These are phyloP conservation scores for Biston stratarius DNA, from an alignment of 2,888 invertebrate species.

Conservation along the genomic window DNA sequence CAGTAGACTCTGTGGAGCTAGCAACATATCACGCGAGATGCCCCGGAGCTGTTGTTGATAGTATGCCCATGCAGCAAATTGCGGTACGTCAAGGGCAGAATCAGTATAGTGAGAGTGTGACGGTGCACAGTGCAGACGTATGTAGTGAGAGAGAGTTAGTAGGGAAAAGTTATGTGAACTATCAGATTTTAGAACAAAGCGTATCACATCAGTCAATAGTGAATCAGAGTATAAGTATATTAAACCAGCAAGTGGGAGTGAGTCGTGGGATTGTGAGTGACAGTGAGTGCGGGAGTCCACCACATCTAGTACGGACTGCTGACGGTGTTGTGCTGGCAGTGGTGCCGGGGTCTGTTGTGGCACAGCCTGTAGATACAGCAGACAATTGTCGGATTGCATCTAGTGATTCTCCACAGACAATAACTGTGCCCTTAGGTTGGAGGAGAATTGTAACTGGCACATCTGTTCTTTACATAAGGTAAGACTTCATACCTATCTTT, in stretches of 20 bases:
- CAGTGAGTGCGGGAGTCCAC: conserved; percentile 64
- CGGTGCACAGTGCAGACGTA: conserved; percentile 69
- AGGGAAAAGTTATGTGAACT: conserved; percentile 80
- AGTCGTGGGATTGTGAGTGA: conserved; percentile 72
- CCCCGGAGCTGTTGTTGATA: conserved; percentile 59
- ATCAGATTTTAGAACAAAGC: conserved; percentile 84
- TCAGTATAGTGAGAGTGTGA: conserved; percentile 72
- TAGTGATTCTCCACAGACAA: conserved; percentile 74
- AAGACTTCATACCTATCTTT: conserved; percentile 40
- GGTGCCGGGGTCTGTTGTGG: conserved; percentile 66
- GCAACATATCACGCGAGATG: conserved; percentile 73
- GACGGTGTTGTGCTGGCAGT: conserved; percentile 82
- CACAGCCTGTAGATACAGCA: conserved; percentile 60
- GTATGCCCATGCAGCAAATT: conserved; percentile 71
- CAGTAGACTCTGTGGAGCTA: conserved; percentile 64
- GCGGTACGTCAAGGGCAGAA: conserved; percentile 66
- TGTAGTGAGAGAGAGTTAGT: conserved; percentile 74
- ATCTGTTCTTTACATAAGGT: conserved; percentile 80
- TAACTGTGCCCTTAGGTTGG: conserved; percentile 83
- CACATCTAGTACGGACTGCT: conserved; percentile 79
- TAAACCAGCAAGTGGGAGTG: conserved; percentile 83
- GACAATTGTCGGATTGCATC: conserved; percentile 72
- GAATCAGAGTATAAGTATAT: conserved; percentile 83
- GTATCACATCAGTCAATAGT: conserved; percentile 83
- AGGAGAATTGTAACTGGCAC: conserved; percentile 77